Evolutionary conservation across 2,797 vertebrate species (phyloP).

Genomic region (Cirrhinus molitorella): DNA sequence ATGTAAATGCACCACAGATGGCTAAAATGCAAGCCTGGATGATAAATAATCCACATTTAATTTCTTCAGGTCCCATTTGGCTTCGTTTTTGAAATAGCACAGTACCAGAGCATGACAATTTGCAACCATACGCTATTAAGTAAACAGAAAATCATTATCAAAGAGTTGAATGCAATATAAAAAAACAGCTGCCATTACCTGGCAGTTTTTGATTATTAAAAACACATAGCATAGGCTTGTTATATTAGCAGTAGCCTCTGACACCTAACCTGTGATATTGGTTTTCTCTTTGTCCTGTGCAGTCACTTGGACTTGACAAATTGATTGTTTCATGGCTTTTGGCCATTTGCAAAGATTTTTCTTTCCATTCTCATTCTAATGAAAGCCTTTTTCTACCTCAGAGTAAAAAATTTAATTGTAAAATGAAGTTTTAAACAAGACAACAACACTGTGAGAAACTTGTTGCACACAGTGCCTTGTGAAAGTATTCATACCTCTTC

Average conservation of each 20-base stretch:
- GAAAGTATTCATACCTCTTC: no score
- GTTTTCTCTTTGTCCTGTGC: slow-evolving; percentile 5
- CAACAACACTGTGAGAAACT: not conserved
- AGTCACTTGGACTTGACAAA: not conserved
- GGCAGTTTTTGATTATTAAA: not conserved
- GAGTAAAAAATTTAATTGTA: not conserved
- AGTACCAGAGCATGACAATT: not conserved
- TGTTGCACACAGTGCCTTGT: not conserved
- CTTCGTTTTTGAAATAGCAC: not conserved
- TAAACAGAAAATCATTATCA: slow-evolving; percentile 1
- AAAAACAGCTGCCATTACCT: not conserved
- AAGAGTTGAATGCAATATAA: not conserved
- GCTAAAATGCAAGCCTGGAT: not conserved
- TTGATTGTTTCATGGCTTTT: not conserved
- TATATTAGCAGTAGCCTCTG: not conserved
- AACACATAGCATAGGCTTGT: not conserved
- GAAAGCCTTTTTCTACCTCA: not conserved
- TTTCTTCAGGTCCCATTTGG: not conserved
- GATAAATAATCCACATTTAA: slow-evolving; percentile 13
- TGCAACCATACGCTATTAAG: not conserved
- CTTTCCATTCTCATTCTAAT: not conserved
- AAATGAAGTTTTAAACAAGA: not conserved
- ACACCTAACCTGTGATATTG: not conserved
- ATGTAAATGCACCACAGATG: slow-evolving; percentile 19
- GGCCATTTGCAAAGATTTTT: slow-evolving; percentile 21